Evolutionary conservation across 2,113 vertebrate species (phyloP).

Genomic region (Todiramphus saurophagus): DNA sequence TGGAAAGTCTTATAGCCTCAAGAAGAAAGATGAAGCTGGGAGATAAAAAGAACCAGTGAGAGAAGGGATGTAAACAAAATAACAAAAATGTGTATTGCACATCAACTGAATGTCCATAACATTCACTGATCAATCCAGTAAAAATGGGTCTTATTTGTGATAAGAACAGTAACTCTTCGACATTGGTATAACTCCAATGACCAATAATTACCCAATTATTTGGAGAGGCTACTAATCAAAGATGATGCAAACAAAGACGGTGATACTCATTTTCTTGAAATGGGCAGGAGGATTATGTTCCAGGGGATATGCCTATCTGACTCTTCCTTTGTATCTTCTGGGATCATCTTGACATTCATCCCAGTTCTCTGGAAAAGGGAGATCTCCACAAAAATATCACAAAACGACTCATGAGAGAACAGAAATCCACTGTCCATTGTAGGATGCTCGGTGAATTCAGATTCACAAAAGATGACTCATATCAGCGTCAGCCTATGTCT

Average conservation of each 20-base stretch:
- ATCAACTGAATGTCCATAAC: background rate
- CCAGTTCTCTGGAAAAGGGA: background rate
- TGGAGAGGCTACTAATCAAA: background rate
- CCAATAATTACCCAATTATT: background rate
- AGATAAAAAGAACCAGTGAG: background rate
- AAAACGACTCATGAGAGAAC: background rate
- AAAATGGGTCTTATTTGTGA: background rate
- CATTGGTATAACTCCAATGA: background rate
- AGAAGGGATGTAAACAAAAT: background rate
- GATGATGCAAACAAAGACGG: background rate
- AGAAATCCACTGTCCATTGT: background rate
- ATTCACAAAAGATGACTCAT: background rate
- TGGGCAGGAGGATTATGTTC: background rate
- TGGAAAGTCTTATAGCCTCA: background rate
- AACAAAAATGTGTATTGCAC: background rate
- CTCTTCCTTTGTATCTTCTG: background rate
- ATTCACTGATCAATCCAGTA: background rate
- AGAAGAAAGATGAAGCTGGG: background rate
- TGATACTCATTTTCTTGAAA: background rate
- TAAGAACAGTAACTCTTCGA: background rate
- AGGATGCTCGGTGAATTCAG: background rate
- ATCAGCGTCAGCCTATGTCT: background rate
- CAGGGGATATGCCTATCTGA: background rate
- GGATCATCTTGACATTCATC: conserved; percentile 15
- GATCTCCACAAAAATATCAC: background rate